These are phyloP conservation scores for Phymastichus coffea DNA, from an alignment of 1,140 invertebrate species.

Conservation along the genomic window DNA sequence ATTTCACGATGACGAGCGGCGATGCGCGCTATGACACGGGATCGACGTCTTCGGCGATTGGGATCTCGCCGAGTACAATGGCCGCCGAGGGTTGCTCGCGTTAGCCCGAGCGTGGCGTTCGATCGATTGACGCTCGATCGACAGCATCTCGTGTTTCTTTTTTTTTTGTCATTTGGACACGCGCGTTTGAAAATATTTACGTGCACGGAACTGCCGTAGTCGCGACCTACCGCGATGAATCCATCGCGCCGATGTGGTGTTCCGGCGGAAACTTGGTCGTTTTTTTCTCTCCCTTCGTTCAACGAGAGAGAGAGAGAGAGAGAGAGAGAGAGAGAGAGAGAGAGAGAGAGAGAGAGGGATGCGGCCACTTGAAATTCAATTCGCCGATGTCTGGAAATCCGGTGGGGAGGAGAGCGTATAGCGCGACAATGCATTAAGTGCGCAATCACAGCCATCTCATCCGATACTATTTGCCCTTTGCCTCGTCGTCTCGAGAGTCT, in stretches of 20 bases:
- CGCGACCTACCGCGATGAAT: too few species aligned
- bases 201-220: too few species aligned
- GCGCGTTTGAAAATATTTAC: too few species aligned
- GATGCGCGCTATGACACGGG: neutral
- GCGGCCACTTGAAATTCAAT: slow-evolving; percentile 59
- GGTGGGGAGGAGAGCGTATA: neutral
- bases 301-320: too few species aligned
- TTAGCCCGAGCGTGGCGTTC: too few species aligned
- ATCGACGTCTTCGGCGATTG: neutral
- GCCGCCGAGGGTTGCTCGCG: too few species aligned
- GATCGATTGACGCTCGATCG: too few species aligned
- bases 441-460: slow-evolving; percentile 59
- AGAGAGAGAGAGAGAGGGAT: slow-evolving; percentile 44
- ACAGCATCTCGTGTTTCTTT: too few species aligned
- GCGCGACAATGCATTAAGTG: slow-evolving; percentile 57
- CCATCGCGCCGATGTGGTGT: neutral
- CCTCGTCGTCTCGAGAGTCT: slow-evolving; percentile 28
- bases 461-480: slow-evolving; percentile 59
- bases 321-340: too few species aligned
- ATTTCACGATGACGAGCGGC: neutral
- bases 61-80: too few species aligned
- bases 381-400: slow-evolving; percentile 43
- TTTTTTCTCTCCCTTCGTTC: neutral
- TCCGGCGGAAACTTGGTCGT: slow-evolving; percentile 7
- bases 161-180: too few species aligned